Evolutionary conservation across 2,797 vertebrate species (phyloP), one percentile per base, ranked within the genome.

Genomic region (Acanthornis magna): DNA sequence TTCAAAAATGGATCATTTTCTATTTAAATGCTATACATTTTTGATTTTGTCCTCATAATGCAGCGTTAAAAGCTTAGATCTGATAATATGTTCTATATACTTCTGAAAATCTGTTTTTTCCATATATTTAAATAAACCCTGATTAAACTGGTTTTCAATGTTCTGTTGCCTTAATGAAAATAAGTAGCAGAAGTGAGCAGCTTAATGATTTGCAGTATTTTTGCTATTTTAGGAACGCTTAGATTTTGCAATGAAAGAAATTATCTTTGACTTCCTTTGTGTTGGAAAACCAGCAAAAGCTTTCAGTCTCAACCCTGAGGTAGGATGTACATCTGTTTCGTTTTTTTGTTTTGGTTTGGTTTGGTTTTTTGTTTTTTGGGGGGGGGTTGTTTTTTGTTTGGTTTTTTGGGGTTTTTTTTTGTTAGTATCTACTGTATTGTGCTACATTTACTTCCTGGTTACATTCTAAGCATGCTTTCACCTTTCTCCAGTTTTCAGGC

Each of bases 161-260:
- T 83, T 65, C 32, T 75, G 19, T 85, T 89, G 14, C 50, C 58
- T 65, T 88, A 60, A 79, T 91, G 57, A 91, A 93, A 85, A n/a
- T 36, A 77, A 61, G 26, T 36, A 80, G 15, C 26, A 72, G 45
- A 92, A 93, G 57, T 70, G 85, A 93, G 13, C 47, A 61, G 29
- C 81, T 63, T 78, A 43, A 62, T 85, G 50, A 91, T 92, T 92
- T 95, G 40, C 48, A 60, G 27, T 95, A 32, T 95, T 95, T 91
- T 95, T 94, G 75, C 79, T 86, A 17, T 96, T 95, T 72, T 95
- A 99, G 99, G 99, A 99, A 97, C 98, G 99, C 84, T 98, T 99
- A 96, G 99, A 99, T 98, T 99, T 99, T 98, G 99, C 99, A 88
- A 99, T 99, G 99, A 99, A 99, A 98, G 99, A 99, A 98, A 99